Evolutionary conservation across 2,888 invertebrate species (phyloP).

Genomic region (Galerucella calmariensis): DNA sequence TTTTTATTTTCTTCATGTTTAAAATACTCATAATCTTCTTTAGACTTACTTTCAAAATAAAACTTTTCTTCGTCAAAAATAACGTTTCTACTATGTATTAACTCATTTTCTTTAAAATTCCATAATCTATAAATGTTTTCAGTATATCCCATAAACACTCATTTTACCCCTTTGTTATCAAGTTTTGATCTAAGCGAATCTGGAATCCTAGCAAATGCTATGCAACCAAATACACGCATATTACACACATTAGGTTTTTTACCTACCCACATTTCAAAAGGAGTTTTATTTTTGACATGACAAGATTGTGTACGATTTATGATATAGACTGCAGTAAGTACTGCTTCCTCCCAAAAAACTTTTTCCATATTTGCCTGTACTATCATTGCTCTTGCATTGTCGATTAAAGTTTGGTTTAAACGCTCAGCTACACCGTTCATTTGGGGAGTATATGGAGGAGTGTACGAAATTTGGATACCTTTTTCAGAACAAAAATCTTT

Average conservation of each 20-base stretch:
- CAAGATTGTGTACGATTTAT: slow-evolving; percentile 35
- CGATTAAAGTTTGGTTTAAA: too few relatives aligned
- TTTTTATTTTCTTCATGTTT: slow-evolving; percentile 7
- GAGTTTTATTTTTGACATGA: slow-evolving; percentile 16
- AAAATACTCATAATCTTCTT: not conserved
- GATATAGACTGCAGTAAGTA: slow-evolving; percentile 35
- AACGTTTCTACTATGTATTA: too few relatives aligned
- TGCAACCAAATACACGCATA: slow-evolving; percentile 36
- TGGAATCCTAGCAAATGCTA: slow-evolving; percentile 23
- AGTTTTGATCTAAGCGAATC: slow-evolving; percentile 1
- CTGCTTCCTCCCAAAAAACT: not conserved
- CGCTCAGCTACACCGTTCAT: too few relatives aligned
- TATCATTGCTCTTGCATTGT: too few relatives aligned
- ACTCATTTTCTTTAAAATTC: too few relatives aligned
- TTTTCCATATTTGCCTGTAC: too few relatives aligned
- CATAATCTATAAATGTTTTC: too few relatives aligned
- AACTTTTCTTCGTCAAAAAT: too few relatives aligned
- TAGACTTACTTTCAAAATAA: too few relatives aligned
- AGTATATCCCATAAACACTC: too few relatives aligned
- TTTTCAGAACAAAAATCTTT: slow-evolving; percentile 20
- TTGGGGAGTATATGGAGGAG: too few relatives aligned
- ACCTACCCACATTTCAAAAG: slow-evolving; percentile 28
- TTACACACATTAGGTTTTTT: slow-evolving; percentile 27
- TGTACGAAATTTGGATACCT: not conserved
- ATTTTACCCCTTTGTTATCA: not conserved